Evolutionary conservation across 2,113 vertebrate genomes (phyloP), one percentile per base, ranked within the genome.

Genomic region (Cryptomyrus ogoouensis): DNA sequence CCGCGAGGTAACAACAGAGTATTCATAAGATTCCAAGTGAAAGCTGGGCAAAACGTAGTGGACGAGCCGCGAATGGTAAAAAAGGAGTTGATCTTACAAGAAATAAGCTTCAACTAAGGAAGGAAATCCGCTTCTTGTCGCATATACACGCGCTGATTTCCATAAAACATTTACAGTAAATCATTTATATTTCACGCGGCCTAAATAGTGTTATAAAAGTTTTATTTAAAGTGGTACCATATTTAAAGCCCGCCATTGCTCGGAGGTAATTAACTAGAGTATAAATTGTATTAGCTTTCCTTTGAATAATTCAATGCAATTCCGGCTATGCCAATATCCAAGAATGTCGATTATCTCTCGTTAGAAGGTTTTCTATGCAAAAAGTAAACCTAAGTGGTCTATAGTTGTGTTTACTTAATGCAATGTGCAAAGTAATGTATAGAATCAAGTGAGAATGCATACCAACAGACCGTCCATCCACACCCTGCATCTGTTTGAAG

Each of bases 81-180:
- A 44, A 87, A 90, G 35, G 90, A 91, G 90, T 10, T 19, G 90
- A 86, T 80, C 87, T 89, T 77, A 27, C 80, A 91, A 91, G 88
- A 89, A 13, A 58, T 15, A 92, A 92, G 1, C 87, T 91, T 89
- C 89, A 88, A 88, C 94, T 92, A 66, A 89, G 83, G 58, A 92
- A 7, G 93, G 91, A 89, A 94, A 93, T 90, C 49, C 46, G 91
- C 74, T 21, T 93, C 90, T 91, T 92, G 94, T 91, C 90, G 91
- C 90, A 87, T 90, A 94, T 94, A 93, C 93, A 88, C 91, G 94
- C 93, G 93, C 94, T 95, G 96, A 97, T 97, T 97, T 96, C 94
- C 94, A 97, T 97, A 95, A 97, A 97, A 97, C 93, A 96, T 97
- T 97, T 96, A 97, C 95, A 96, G 94, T 95, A 95, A 97, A 97